phyloP scores from a whole-genome alignment of 2,888 invertebrate genomes.

The Apoda limacodes region DNA sequence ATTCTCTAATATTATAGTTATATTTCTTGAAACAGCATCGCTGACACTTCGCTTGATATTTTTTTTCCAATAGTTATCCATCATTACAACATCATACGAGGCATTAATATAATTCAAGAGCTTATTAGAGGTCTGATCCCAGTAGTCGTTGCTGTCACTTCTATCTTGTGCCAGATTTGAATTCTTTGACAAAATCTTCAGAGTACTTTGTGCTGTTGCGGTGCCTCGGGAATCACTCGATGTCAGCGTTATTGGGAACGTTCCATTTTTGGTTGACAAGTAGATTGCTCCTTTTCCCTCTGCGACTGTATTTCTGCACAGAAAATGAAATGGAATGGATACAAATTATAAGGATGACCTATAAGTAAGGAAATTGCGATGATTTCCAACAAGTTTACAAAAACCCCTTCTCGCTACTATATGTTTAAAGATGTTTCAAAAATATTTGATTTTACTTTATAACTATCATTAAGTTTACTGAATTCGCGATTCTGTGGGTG shows the following conservation, averaged over 20 bases:
- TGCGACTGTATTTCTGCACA: too few species aligned
- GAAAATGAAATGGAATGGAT: too few species aligned
- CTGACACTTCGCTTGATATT: slow-evolving; percentile 67
- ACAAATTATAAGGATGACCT: too few species aligned
- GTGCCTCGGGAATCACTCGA: slow-evolving; percentile 42
- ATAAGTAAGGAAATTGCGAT: too few species aligned
- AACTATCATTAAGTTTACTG: too few species aligned
- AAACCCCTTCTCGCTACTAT: too few species aligned
- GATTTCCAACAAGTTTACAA: too few species aligned
- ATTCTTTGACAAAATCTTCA: slow-evolving; percentile 45
- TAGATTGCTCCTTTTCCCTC: slow-evolving; percentile 62
- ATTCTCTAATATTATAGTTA: slow-evolving; percentile 86
- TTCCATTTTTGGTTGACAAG: slow-evolving; percentile 65
- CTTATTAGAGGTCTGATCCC: slow-evolving; percentile 39
- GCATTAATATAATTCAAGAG: slow-evolving; percentile 45
- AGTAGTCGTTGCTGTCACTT: slow-evolving; percentile 30
- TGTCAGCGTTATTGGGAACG: slow-evolving; percentile 63
- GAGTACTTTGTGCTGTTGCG: slow-evolving; percentile 38
- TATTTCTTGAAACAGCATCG: slow-evolving; percentile 84
- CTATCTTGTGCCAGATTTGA: slow-evolving; percentile 39
- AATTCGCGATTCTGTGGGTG: too few species aligned
- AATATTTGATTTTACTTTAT: too few species aligned
- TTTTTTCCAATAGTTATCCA: slow-evolving; percentile 34
- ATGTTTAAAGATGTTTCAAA: too few species aligned
- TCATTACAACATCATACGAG: slow-evolving; percentile 36